phyloP scores from a whole-genome alignment of 2,113 vertebrate genomes.

The Hyaena hyaena region DNA sequence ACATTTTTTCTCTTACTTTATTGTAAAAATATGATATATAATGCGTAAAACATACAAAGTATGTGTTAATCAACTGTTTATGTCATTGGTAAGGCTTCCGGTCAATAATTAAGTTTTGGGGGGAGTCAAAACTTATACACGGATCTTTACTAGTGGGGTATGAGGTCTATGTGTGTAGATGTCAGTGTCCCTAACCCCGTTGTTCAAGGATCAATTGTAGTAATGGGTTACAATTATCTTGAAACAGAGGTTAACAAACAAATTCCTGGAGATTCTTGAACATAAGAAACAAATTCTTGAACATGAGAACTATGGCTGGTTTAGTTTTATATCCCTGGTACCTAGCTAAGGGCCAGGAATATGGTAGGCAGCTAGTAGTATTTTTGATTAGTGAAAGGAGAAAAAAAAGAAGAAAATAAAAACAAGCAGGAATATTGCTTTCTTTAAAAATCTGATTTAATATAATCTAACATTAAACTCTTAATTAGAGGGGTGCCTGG shows the following conservation, averaged over 20 bases:
- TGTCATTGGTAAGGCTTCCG: background rate
- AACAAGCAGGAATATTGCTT: background rate
- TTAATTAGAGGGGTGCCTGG: background rate
- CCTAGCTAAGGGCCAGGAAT: background rate
- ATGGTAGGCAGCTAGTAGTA: background rate
- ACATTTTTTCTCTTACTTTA: background rate
- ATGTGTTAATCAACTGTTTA: background rate
- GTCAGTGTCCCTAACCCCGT: background rate
- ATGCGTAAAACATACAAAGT: background rate
- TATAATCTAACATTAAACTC: slow-evolving; percentile 19
- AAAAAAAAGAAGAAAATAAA: background rate
- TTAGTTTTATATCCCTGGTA: background rate
- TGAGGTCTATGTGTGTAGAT: background rate
- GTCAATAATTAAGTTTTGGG: background rate
- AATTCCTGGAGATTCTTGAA: too few relatives aligned
- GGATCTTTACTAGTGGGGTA: background rate
- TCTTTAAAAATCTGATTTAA: background rate
- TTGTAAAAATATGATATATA: background rate
- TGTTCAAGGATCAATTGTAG: background rate
- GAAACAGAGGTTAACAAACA: too few relatives aligned
- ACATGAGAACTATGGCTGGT: background rate
- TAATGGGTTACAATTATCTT: background rate
- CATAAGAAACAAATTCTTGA: background rate
- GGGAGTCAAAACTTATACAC: background rate
- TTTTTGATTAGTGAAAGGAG: background rate